Evolutionary conservation across 2,888 invertebrate genomes (phyloP), one percentile per base, ranked within the genome.

Genomic region (Cryptocephalus primarius): DNA sequence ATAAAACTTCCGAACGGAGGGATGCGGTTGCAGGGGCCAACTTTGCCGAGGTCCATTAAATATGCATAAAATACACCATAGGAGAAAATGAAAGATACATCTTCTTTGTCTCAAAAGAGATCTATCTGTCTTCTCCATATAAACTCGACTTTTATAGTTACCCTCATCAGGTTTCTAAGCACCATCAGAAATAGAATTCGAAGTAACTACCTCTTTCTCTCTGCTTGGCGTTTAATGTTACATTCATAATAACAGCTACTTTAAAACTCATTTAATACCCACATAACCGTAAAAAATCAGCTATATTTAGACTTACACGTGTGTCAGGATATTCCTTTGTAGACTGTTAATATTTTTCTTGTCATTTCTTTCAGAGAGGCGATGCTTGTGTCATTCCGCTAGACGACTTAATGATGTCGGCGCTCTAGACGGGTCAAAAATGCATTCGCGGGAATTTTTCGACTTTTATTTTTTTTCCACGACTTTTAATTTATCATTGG

Each of bases 361-460:
- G 42, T 39, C 31, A 8, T 45, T 32, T 32, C 41, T 13, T n/a
- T 42, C 39, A 34, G n/a, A 33, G 33, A 14, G 34, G 33, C 40
- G 46, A 42, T 43, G 40, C 40, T 33, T 11, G 42, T 42, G 42
- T 46, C 38, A 46, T 34, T 8, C 14, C 42, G 38, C 12, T 42
- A 42, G 42, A 41, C 36, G 42, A 42, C 33, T 42, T 46, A 42
- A 46, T 46, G 46, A 22, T 32, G 32, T 42, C 39, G 12, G 42
- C 41, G 42, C 10, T 38, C 33, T 31, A 46, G 46, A 46, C 46
- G 42, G 46, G 46, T 46, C 46, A 38, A 36, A 36, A 46, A 46
- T 46, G 46, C 42, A 46, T 46, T 22, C 22, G 22, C 22, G 22
- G 22, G 22, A 22, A 4, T 22, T 22, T 22, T 22, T 6, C 22